phyloP scores from a whole-genome alignment of 2,113 vertebrate species.

The Rhodinocichla rosea region DNA sequence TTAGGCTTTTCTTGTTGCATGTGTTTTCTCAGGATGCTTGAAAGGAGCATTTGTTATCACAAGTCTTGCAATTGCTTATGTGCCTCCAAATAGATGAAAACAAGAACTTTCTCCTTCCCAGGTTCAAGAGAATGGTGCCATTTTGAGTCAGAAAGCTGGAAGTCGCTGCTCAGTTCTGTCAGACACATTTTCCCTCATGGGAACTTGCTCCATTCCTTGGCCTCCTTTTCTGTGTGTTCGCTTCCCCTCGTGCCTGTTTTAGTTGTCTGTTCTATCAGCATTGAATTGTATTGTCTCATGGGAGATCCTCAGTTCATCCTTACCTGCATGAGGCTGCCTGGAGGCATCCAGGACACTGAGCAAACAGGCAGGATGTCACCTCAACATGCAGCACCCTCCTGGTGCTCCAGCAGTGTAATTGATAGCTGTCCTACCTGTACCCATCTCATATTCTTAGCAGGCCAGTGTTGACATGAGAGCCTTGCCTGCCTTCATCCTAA shows the following conservation, averaged over 20 bases:
- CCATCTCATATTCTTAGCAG: not conserved
- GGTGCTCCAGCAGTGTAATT: not conserved
- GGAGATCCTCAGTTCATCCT: not conserved
- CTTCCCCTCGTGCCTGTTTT: not conserved
- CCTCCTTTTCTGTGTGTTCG: not conserved
- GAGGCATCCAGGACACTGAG: not conserved
- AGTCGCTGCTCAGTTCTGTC: not conserved
- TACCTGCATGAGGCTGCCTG: not conserved
- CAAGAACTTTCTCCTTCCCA: not conserved
- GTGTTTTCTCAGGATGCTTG: not conserved
- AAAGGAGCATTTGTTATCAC: not conserved
- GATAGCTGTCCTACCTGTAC: not conserved
- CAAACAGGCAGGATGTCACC: not conserved
- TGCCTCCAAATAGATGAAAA: not conserved
- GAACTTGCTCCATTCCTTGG: not conserved
- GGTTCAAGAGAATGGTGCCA: not conserved
- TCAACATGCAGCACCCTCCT: fast-evolving
- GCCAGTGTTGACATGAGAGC: not conserved
- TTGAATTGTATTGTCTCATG: not conserved
- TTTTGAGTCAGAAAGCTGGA: not conserved
- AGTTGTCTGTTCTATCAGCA: not conserved
- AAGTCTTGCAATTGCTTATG: not conserved
- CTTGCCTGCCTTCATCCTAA: not conserved
- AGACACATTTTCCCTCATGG: not conserved
- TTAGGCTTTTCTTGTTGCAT: not conserved